Base-by-base conservation (phyloP, 92 coral and sea anemone species). In the Hydrozoanthus gracilis region DNA sequence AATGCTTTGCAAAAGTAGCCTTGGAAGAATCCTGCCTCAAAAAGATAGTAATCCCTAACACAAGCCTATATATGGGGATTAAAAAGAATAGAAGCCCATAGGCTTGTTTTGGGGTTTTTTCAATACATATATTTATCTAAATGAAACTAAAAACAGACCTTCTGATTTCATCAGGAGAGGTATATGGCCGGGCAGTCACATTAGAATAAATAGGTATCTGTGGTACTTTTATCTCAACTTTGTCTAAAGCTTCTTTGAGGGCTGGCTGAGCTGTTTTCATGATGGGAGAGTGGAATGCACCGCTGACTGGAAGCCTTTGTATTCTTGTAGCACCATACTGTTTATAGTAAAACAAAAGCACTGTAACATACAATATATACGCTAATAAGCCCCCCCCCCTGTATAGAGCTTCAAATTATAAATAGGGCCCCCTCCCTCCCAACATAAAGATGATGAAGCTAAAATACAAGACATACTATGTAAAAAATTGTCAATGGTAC, bases 251-350 rank as follows among this genome's bases (percentile, higher is more conserved):
- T 39, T 84, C 62, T 44, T 82, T 67, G 49, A 96, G 83, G 14
- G 92, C 73, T 6, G 93, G 84, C 71, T 95, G 97, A 12, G 99
- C 99, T 82, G 92, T 72, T 54, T 60, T 44, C 99, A 96, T 95
- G 72, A 96, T 89, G 12, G 90, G 87, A 50, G 99, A 92, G 58
- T 96, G 99, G 79, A 96, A 96, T 49, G 99, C 99, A 4, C 99
- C 99, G 77, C 97, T 95, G 13, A 96, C 99, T 77, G 99, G 86
- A 18, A 96, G 90, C 47, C 87, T 82, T 76, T 77, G 87, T 51
- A 92, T 86, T 72, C 86, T 92, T 54, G 82, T 95, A 70, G 94
- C 95, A n/a, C 94, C 93, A 95, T 93, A 93, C 98, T 96, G 83
- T 20, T 69, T 83, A 17, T 61, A 55, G 8, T 14, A 4, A 48